Conservation (phyloP, 2,113 vertebrate species). For the Plecturocebus donacophilus region DNA sequence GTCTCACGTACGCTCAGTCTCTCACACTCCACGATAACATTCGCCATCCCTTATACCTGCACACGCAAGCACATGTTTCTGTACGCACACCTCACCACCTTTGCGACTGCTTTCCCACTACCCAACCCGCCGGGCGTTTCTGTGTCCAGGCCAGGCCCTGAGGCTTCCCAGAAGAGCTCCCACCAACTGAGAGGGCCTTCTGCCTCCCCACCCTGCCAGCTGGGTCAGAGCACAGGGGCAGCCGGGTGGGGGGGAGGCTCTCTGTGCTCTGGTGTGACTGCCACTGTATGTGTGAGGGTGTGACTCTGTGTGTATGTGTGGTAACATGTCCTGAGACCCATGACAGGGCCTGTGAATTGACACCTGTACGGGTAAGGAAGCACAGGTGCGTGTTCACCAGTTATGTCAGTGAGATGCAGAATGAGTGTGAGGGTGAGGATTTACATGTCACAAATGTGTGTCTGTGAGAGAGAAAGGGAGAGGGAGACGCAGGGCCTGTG, state of each 20-base stretch:
- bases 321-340: neutral
- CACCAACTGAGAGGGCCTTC: neutral
- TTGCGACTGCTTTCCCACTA: neutral
- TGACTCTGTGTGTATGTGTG: neutral
- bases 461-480: neutral
- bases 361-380: neutral
- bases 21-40: neutral
- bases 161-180: neutral
- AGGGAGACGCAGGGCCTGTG: neutral
- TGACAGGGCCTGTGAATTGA: neutral
- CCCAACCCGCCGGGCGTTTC: neutral
- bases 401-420: neutral
- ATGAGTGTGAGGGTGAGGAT: neutral
- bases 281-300: neutral
- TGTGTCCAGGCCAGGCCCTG: neutral
- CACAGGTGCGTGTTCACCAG: neutral
- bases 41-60: neutral
- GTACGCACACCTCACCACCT: neutral
- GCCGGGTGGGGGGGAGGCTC: neutral
- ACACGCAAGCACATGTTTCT: fast-evolving
- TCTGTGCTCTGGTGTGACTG: neutral
- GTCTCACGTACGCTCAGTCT: neutral
- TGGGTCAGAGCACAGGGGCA: neutral
- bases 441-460: neutral
- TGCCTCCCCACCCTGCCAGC: neutral